These are phyloP conservation scores for Pseudococcus jackbeardsleyi DNA, from an alignment of 2,888 invertebrate species.

Conservation along the genomic window DNA sequence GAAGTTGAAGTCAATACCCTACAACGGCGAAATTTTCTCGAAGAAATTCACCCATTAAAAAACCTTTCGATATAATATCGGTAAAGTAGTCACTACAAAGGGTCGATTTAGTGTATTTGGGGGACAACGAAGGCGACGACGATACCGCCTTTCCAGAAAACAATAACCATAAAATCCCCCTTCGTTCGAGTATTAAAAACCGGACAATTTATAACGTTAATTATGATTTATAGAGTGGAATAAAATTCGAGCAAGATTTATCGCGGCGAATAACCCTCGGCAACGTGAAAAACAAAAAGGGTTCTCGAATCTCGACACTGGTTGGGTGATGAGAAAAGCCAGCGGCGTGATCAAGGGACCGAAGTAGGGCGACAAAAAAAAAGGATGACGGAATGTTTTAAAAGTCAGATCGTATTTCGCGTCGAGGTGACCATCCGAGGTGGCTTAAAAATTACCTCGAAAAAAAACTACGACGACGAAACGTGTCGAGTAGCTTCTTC, in stretches of 20 bases:
- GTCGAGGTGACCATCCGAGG: conserved; percentile 2
- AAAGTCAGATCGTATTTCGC: conserved; percentile 24
- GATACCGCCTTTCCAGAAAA: neutral
- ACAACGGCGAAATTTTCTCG: neutral
- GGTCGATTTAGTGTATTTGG: neutral
- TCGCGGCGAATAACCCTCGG: neutral
- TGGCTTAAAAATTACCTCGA: neutral
- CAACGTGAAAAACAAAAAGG: neutral
- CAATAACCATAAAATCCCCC: conserved; percentile 29
- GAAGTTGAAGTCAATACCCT: neutral
- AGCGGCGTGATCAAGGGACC: neutral
- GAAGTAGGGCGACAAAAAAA: neutral
- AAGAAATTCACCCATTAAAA: neutral
- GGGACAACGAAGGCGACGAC: neutral
- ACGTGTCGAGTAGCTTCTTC: neutral
- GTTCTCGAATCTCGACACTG: neutral
- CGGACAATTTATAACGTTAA: conserved; percentile 48
- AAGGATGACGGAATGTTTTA: neutral
- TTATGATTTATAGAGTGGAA: conserved; percentile 43
- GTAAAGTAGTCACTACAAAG: neutral
- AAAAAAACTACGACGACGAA: neutral
- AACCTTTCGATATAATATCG: neutral
- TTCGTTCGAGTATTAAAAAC: neutral
- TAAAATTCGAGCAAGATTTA: conserved; percentile 20
- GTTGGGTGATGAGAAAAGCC: too few relatives aligned